phyloP scores from a whole-genome alignment of 2,113 vertebrate genomes.

The Poecile atricapillus region DNA sequence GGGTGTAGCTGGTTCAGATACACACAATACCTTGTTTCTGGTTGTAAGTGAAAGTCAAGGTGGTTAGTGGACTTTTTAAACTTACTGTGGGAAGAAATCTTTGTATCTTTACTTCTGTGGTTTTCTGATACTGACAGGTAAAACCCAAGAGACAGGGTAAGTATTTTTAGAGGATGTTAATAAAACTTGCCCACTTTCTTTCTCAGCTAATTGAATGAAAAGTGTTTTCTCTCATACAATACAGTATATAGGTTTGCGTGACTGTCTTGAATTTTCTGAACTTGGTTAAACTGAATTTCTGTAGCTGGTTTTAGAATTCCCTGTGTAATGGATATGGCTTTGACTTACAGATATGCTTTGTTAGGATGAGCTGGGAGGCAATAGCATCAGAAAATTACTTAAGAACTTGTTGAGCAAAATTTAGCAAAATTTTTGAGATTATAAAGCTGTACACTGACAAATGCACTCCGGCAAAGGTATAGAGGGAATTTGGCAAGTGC shows the following conservation, averaged over 20 bases:
- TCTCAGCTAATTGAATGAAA: not conserved
- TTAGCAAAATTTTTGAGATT: not conserved
- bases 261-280: not conserved
- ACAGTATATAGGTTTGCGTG: not conserved
- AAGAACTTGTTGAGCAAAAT: not conserved
- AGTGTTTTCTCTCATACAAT: not conserved
- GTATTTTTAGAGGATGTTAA: not conserved
- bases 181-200: not conserved
- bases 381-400: not conserved
- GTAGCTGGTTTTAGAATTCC: not conserved
- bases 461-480: fast-evolving
- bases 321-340: fast-evolving
- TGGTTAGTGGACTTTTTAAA: not conserved
- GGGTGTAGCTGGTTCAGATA: not conserved
- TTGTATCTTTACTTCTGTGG: not conserved
- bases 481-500: not conserved
- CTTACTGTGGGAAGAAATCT: not conserved
- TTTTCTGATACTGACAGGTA: not conserved
- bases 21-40: too few relatives aligned
- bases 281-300: not conserved
- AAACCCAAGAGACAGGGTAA: fast-evolving
- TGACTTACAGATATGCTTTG: not conserved
- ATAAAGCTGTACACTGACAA: not conserved
- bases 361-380: not conserved
- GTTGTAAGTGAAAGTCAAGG: not conserved